A percentile compares a stretch with the other conserved stretches of the same genome.
Evolutionary conservation across 2,888 invertebrate species (phyloP).

Genomic region (Eilema caniola): DNA sequence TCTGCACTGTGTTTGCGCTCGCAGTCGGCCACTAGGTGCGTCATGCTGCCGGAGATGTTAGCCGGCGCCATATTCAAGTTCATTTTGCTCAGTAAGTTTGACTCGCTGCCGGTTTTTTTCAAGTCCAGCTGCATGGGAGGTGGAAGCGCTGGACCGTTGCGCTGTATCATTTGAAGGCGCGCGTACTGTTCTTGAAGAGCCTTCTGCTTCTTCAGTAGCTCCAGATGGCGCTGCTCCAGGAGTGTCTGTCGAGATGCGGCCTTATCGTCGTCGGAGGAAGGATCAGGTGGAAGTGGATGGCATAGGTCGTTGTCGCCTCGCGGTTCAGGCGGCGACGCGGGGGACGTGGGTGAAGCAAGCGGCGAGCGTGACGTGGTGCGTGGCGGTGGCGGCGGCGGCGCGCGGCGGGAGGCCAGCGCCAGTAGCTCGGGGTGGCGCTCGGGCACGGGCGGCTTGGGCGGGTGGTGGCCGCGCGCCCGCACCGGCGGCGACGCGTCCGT

Average conservation of each 20-base stretch:
- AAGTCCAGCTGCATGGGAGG: conserved; percentile 89
- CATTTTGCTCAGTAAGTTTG: conserved; percentile 94
- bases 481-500: conserved; percentile 93
- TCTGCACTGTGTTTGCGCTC: conserved; percentile 49
- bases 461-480: conserved; percentile 87
- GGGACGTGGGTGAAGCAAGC: conserved; percentile 93
- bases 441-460: conserved; percentile 93
- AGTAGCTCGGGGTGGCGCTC: conserved; percentile 93
- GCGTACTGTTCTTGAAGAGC: conserved; percentile 97
- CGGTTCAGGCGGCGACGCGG: conserved; percentile 85
- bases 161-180: conserved; percentile 94
- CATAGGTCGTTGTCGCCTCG: conserved; percentile 73
- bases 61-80: conserved; percentile 89
- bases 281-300: conserved; percentile 61
- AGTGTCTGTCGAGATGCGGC: conserved; percentile 88
- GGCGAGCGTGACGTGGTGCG: conserved; percentile 96
- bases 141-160: conserved; percentile 90
- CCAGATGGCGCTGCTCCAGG: conserved; percentile 95
- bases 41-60: conserved; percentile 77
- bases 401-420: conserved; percentile 90
- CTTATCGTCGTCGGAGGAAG: conserved; percentile 70
- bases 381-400: conserved; percentile 96
- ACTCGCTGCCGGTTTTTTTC: conserved; percentile 96
- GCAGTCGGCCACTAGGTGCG: conserved; percentile 68
- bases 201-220: conserved; percentile 94